Conservation (phyloP, 92 coral and sea anemone genomes). For the Meandrina meandrites region DNA sequence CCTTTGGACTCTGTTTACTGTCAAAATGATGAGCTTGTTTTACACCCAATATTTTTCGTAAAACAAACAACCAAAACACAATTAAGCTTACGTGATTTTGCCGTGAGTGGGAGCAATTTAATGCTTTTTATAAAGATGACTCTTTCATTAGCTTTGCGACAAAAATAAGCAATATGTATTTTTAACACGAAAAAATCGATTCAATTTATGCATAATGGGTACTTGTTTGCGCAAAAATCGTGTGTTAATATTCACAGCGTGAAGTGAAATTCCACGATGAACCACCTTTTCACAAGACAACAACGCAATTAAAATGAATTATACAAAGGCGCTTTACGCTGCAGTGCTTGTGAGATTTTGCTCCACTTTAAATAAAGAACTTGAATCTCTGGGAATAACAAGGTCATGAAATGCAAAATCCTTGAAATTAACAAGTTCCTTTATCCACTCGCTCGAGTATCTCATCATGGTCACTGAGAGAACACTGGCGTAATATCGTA, state of each 20-base stretch:
- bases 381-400: not conserved
- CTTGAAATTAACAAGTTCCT: not conserved
- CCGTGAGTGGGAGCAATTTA: not conserved
- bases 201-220: not conserved
- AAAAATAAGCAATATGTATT: not conserved
- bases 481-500: not conserved
- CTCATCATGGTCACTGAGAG: not conserved
- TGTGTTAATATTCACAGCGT: slow-evolving; percentile 11
- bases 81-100: slow-evolving; percentile 1
- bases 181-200: not conserved
- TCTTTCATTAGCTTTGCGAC: not conserved
- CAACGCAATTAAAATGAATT: not conserved
- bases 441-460: not conserved
- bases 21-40: not conserved
- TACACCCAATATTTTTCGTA: not conserved
- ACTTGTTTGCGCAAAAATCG: not conserved
- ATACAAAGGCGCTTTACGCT: not conserved
- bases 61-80: slow-evolving; percentile 7
- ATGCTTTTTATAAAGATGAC: not conserved
- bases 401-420: not conserved
- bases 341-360: too few relatives aligned
- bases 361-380: not conserved
- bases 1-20: not conserved
- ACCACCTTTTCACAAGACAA: not conserved
- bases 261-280: not conserved